These are phyloP conservation scores for Ostrea edulis DNA, from an alignment of 1,140 invertebrate species.

Conservation along the genomic window DNA sequence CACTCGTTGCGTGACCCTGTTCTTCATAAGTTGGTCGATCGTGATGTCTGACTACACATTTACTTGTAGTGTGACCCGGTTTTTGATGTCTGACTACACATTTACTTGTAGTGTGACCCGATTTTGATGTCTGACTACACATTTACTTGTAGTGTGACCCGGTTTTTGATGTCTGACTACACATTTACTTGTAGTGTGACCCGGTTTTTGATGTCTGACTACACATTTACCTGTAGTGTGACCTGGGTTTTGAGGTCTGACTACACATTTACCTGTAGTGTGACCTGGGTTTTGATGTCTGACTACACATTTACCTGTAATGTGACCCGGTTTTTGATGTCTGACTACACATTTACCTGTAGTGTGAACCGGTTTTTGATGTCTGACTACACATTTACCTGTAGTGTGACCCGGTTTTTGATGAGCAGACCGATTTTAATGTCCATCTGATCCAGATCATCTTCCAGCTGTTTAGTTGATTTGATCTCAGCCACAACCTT, in stretches of 20 bases:
- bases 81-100: background rate
- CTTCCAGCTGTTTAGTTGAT: slow-evolving; percentile 88
- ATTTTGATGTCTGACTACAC: too few species aligned
- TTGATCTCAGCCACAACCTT: slow-evolving; percentile 88
- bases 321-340: background rate
- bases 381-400: slow-evolving; percentile 72
- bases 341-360: too few species aligned
- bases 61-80: background rate
- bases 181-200: background rate
- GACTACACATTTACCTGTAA: slow-evolving; percentile 8
- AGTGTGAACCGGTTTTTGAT: background rate
- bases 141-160: too few species aligned
- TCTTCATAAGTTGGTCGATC: too few species aligned
- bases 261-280: background rate
- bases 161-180: slow-evolving; percentile 85
- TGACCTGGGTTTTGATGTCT: too few species aligned
- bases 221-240: background rate
- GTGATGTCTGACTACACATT: too few species aligned
- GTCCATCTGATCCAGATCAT: slow-evolving; percentile 89
- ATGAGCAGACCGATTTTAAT: slow-evolving; percentile 91
- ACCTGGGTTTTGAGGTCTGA: too few species aligned
- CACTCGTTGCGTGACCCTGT: background rate
- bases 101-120: slow-evolving; percentile 85
- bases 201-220: too few species aligned
- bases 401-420: slow-evolving; percentile 89